Percentiles rank a stretch among this genome's conserved stretches.
These are phyloP conservation scores for Sorex araneus DNA, from an alignment of 2,113 vertebrate species.

Conservation along the genomic window DNA sequence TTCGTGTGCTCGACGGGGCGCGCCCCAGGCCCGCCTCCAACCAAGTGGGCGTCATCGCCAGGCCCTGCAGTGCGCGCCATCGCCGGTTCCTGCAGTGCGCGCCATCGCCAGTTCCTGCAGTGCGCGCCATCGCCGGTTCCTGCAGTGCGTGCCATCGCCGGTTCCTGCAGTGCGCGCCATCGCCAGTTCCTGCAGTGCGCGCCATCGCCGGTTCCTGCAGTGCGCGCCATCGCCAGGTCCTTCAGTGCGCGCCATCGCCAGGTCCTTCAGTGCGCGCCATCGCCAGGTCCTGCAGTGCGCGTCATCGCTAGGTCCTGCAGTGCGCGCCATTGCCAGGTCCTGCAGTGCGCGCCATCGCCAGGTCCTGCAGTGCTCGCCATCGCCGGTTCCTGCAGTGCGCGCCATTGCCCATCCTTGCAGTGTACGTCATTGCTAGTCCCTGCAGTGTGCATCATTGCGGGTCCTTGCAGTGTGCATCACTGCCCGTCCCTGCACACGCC, in stretches of 20 bases:
- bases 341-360: constrained; percentile 80
- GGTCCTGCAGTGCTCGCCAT: constrained; percentile 74
- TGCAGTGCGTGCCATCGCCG: constrained; percentile 80
- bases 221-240: constrained; percentile 26
- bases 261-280: constrained; percentile 74
- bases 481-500: constrained; percentile 86
- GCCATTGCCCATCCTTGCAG: constrained; percentile 80
- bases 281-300: too few species aligned
- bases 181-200: constrained; percentile 82
- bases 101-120: constrained; percentile 80
- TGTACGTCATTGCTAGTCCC: constrained; percentile 32
- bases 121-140: constrained; percentile 82
- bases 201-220: constrained; percentile 80
- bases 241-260: constrained; percentile 77
- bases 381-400: constrained; percentile 18
- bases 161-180: constrained; percentile 78
- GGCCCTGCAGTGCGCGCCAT: constrained; percentile 84
- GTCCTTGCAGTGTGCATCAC: constrained; percentile 79
- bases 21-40: background rate
- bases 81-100: constrained; percentile 82
- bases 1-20: constrained; percentile 84
- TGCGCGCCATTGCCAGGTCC: constrained; percentile 83
- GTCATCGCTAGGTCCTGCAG: constrained; percentile 84
- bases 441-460: constrained; percentile 62
- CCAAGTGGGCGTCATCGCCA: constrained; percentile 69